A percentile compares a stretch with the other conserved stretches of the same genome.
phyloP scores from a whole-genome alignment of 2,888 invertebrate species.

The Zhengitettix transpicula region DNA sequence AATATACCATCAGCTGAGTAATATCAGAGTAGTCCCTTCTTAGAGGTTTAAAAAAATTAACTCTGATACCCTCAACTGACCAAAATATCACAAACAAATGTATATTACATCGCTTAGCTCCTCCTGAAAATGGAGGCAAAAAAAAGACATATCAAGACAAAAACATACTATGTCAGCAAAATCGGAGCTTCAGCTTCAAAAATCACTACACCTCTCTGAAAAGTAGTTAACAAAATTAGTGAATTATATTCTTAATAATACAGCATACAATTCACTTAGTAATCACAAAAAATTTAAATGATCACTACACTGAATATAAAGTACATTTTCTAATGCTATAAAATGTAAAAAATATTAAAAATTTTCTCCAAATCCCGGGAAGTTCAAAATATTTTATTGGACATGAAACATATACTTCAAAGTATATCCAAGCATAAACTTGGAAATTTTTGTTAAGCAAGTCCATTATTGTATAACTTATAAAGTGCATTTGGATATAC shows the following conservation, averaged over 20 bases:
- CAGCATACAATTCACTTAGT: constrained; percentile 3
- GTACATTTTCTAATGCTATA: constrained; percentile 9
- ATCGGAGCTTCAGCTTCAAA: constrained; percentile 13
- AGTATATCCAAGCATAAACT: constrained; percentile 15
- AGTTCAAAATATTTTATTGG: not conserved
- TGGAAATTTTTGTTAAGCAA: constrained; percentile 4
- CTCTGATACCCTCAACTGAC: constrained; percentile 19
- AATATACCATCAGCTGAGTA: constrained; percentile 18
- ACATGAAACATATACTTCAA: constrained; percentile 13
- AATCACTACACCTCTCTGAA: constrained; percentile 13
- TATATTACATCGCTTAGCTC: constrained; percentile 15
- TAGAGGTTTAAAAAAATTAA: constrained; percentile 24
- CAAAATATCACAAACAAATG: constrained; percentile 23
- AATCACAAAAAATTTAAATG: constrained; percentile 3
- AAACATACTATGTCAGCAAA: constrained; percentile 12
- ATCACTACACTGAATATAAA: constrained; percentile 6
- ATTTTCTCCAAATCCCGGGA: no score
- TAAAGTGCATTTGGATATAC: constrained; percentile 14
- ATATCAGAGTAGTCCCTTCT: constrained; percentile 11
- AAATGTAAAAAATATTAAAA: constrained; percentile 9
- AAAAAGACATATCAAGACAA: constrained; percentile 12
- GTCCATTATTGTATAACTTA: constrained; percentile 3
- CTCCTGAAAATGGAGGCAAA: constrained; percentile 24
- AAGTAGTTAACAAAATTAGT: constrained; percentile 14
- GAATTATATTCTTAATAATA: constrained; percentile 1